Evolutionary conservation across 2,797 vertebrate genomes (phyloP), one percentile per base, ranked within the genome.

Genomic region (Malacoctenus gilli): DNA sequence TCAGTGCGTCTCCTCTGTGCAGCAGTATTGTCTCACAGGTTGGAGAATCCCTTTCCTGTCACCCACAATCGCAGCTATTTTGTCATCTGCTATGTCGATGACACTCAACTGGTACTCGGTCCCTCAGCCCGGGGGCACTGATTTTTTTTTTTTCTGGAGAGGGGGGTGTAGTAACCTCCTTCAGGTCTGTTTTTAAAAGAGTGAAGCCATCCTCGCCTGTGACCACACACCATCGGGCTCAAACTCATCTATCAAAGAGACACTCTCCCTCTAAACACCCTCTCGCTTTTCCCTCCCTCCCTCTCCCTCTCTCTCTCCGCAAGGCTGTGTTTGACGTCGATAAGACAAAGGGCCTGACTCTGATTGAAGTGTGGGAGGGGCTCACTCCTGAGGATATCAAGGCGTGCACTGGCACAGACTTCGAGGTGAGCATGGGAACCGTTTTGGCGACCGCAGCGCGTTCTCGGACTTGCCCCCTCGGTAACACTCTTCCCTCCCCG

Each of bases 311-410:
- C 64, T 63, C 35, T 42, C 28, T 48, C 50, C 34, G 0, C 50
- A 78, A 99, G 97, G 95, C 95, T 1, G 97, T 99, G 50, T 99
- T 99, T 90, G 95, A 99, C 36, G 95, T 99, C 72, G 93, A 97
- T 87, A 93, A 89, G 77, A 90, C 91, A 60, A 95, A 93, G 56
- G 97, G 96, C 14, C 87, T 99, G 77, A 97, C 92, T 20, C 91
- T 99, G 75, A 93, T 94, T 41, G 97, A 98, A 86, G 85, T 99
- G 60, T 96, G 91, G 92, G 95, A 96, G 86, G 95, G 94, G 28
- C 85, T 98, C 62, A 93, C 93, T 5, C 89, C 95, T 28, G 95
- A 96, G 13, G 96, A 99, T 78, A 95, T 98, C 79, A 93, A 92
- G 86, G 93, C 93, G 60, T 94, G 93, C 85, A 99, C 96, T 0